Conservation (phyloP, 1,140 invertebrate genomes). For the Leptinotarsa texana region DNA sequence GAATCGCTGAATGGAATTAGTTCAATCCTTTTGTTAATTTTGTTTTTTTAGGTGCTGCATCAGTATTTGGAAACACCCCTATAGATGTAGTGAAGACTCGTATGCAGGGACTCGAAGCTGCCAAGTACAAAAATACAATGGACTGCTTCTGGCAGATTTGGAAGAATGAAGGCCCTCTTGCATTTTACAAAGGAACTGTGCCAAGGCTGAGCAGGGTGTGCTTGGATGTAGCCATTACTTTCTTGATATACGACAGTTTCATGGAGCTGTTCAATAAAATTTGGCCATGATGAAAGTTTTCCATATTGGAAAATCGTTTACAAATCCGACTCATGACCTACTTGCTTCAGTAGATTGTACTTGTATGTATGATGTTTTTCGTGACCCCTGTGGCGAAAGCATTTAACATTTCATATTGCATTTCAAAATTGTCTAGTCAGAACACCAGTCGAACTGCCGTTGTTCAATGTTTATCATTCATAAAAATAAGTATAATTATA, state of each 20-base stretch:
- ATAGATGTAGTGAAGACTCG: conserved; percentile 98
- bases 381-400: too few species aligned
- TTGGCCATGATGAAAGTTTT: conserved; percentile 62
- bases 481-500: too few species aligned
- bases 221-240: conserved; percentile 98
- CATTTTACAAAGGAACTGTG: conserved; percentile 99
- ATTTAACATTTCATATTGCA: too few species aligned
- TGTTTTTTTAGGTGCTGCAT: conserved; percentile 76
- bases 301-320: too few species aligned
- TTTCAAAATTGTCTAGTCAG: too few species aligned
- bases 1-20: too few species aligned
- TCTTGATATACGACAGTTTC: conserved; percentile 96
- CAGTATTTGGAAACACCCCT: conserved; percentile 97
- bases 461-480: too few species aligned
- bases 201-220: conserved; percentile 94
- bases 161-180: conserved; percentile 88
- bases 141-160: conserved; percentile 92
- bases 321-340: too few species aligned
- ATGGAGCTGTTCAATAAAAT: conserved; percentile 91
- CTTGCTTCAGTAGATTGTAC: too few species aligned
- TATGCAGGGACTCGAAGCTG: conserved; percentile 97
- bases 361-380: too few species aligned
- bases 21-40: too few species aligned
- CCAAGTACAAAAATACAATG: conserved; percentile 93
- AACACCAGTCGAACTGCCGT: too few species aligned